Base-by-base conservation (phyloP, 1,140 invertebrate species). In the Sitophilus oryzae region DNA sequence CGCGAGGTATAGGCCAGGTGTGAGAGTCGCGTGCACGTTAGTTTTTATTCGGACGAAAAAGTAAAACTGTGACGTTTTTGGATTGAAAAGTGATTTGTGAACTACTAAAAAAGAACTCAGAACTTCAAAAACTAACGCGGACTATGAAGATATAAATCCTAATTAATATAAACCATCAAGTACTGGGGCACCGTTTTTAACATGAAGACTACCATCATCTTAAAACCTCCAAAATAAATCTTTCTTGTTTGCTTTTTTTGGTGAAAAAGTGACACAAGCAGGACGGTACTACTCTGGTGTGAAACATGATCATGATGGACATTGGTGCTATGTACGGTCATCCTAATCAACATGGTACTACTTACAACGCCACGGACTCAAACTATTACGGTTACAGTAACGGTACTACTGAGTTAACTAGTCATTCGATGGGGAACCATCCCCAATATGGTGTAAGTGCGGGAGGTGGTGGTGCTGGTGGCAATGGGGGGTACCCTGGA, bases 271-370 rank as follows among this genome's bases (percentile, higher is more conserved):
- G 45, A 48, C 18, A 36, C 11, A 25, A 18, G n/a, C n/a, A n/a
- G n/a, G n/a, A n/a, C n/a, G n/a, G n/a, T n/a, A 18, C 11, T 14
- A 42, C 49, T 50, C 40, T 22, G 9, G 19, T 37, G 63, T 66
- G 67, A 77, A 64, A 70, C 70, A 79, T 79, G 78, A 79, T 79
- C 75, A 84, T 79, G 79, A 84, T 83, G 81, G 81, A 84, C 78
- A 78, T 84, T 74, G 77, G 79, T 42, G 51, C 72, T 44, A 84
- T 85, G 82, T 85, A 77, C 71, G 75, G 74, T 69, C 70, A 72
- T 60, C 69, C 67, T 62, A 73, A 70, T 64, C 73, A 71, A 62
- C 65, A 65, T 46, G 62, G 54, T 49, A 60, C 60, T 36, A 41
- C 62, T 36, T 66, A 66, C 38, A 66, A 64, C 61, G 42, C 63